Conservation (phyloP, 1,140 invertebrate species). For the Drosophila parvula region DNA sequence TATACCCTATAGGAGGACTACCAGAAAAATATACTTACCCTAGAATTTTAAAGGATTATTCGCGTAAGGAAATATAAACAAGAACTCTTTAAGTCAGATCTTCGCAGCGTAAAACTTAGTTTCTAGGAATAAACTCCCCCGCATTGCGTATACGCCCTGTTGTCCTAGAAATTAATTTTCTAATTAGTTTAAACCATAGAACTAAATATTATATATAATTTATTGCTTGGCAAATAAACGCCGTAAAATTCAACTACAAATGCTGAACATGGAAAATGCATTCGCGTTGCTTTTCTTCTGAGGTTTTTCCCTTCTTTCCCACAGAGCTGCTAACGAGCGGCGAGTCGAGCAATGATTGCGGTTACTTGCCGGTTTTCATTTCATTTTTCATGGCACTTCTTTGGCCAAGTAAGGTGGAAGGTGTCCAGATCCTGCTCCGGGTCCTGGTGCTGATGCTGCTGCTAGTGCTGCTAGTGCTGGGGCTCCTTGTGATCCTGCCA, state of each 20-base stretch:
- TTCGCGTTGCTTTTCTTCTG: slow-evolving; percentile 33
- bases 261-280: slow-evolving; percentile 20
- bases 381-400: slow-evolving; percentile 75
- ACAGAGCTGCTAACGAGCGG: slow-evolving; percentile 66
- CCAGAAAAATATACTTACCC: not conserved
- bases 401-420: slow-evolving; percentile 20
- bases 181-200: not conserved
- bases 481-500: slow-evolving; percentile 3
- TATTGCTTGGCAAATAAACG: not conserved
- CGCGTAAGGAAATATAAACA: not conserved
- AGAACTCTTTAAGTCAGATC: fast-evolving
- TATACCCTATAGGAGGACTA: not conserved
- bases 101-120: not conserved
- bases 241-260: not conserved
- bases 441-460: too few relatives aligned
- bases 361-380: slow-evolving; percentile 78
- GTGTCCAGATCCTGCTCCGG: slow-evolving; percentile 31
- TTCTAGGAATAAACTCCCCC: fast-evolving
- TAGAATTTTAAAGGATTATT: not conserved
- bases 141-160: slow-evolving; percentile 4
- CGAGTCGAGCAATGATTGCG: slow-evolving; percentile 77
- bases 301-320: slow-evolving; percentile 16
- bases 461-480: not conserved
- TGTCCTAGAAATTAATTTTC: not conserved
- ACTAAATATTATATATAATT: not conserved